Percentiles rank a stretch among this genome's conserved stretches.
Conservation (phyloP, 2,888 invertebrate genomes). For the Pyrgus malvae region DNA sequence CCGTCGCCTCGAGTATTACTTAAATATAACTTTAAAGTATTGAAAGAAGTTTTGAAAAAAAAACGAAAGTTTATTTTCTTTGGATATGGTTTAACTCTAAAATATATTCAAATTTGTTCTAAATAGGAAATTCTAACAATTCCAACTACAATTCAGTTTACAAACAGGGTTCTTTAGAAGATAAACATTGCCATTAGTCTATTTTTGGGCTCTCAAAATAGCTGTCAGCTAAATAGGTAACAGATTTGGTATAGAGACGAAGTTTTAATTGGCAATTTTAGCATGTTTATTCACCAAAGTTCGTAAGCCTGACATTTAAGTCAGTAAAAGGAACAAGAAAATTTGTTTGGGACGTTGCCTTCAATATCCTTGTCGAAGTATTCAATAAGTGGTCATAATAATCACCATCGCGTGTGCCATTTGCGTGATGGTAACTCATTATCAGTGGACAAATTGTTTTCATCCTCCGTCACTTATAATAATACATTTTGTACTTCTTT, state of each 20-base stretch:
- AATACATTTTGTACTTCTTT: slow-evolving; percentile 5
- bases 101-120: neutral
- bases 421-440: slow-evolving; percentile 46
- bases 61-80: too few relatives aligned
- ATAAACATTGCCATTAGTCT: slow-evolving; percentile 2
- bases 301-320: slow-evolving; percentile 11
- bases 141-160: neutral
- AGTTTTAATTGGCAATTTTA: slow-evolving; percentile 24
- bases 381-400: slow-evolving; percentile 9
- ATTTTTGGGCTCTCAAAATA: slow-evolving; percentile 1
- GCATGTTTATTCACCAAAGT: slow-evolving; percentile 13
- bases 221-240: slow-evolving; percentile 2
- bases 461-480: slow-evolving; percentile 39
- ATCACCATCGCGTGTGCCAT: slow-evolving; percentile 41
- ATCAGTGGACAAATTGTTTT: slow-evolving; percentile 51
- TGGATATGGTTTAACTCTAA: too few relatives aligned
- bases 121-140: slow-evolving; percentile 1
- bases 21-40: too few relatives aligned
- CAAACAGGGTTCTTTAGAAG: neutral
- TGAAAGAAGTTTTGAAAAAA: too few relatives aligned
- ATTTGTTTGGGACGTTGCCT: neutral
- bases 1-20: too few relatives aligned
- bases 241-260: slow-evolving; percentile 9
- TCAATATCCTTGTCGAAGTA: slow-evolving; percentile 12
- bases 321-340: slow-evolving; percentile 7